Evolutionary conservation across 2,113 vertebrate species (phyloP), one percentile per base, ranked within the genome.

Genomic region (Aegotheles bennettii): DNA sequence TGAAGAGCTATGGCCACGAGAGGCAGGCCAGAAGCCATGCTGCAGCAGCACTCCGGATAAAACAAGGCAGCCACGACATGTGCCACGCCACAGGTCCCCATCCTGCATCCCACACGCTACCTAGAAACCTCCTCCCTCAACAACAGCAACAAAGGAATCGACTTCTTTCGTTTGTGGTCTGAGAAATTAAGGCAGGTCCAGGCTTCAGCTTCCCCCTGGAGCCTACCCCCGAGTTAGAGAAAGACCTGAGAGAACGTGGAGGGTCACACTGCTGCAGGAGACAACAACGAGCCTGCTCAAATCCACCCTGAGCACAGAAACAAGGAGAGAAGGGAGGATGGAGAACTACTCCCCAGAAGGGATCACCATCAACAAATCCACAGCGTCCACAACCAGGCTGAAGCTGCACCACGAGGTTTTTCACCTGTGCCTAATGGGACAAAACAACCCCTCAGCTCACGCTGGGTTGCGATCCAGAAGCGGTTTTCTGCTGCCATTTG

Each of bases 371-470:
- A 31, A 16, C 53, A 48, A 54, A 3, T 2, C 57, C 92, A 21
- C 42, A 45, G 28, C 1, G 0, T 0, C 50, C 69, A 15, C 18
- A 38, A 17, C 3, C 67, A 38, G 16, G 33, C 31, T 8, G 57
- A 45, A 50, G 69, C 61, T 60, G 50, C 38, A 20, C 24, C 3
- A 0, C 7, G 11, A 33, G 6, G 23, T 9, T 67, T 57, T 17
- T 4, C 24, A 43, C 5, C 42, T 53, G 13, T 61, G 31, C 13
- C 68, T 8, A 12, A 28, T 5, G 45, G 38, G 43, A 59, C 33
- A 51, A 65, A 38, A 59, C 9, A 47, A 25, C 5, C 60, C 17
- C 40, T 23, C 3, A 47, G 64, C 67, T 65, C 57, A 4, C 21
- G 48, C 28, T 40, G 47, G 4, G 12, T 42, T 23, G 54, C 29